Evolutionary conservation across 1,140 invertebrate genomes (phyloP), one percentile per base, ranked within the genome.

Genomic region (Heliconius congener): DNA sequence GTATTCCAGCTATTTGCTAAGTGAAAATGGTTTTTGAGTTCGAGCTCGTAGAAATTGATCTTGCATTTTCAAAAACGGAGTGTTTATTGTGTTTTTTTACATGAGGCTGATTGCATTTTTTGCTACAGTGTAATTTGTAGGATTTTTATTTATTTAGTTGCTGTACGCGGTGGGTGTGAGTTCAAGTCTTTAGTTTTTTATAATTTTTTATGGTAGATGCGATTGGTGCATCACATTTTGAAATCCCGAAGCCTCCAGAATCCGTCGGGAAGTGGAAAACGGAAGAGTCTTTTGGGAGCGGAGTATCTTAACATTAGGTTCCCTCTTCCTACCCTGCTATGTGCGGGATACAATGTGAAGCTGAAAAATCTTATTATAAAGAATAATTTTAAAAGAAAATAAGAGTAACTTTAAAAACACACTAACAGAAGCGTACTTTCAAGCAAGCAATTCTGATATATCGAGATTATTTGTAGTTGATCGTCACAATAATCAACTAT

Each of bases 401-500:
- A 50, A 19, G 13, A 52, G 16, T 19, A 52, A 18, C 2, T 52
- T 19, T 52, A 19, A 52, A 52, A 52, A 60, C n/a, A 23, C 3
- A 27, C 8, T 2, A 55, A 19, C 5, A 6, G 16, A 55, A 55
- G 18, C 52, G 18, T 55, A 60, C 0, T 60, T 23, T 23, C 23
- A 23, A 23, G 23, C 23, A 23, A 60, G 23, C 23, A 23, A 60
- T 60, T 60, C 3, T 11, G 55, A 60, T 23, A 23, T 23, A 60
- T 23, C 1, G 23, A 27, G 16, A 34, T 30, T 18, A 30, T 71
- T 71, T 71, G 70, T 16, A 37, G 27, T 57, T 66, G 52, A 42
- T 78, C 76, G 42, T 78, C 52, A 16, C 55, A 74, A 74, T 78
- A 8, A 71, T 66, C 46, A 72, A 77, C 66, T 23, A 39, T 66